These are phyloP conservation scores for Aphaenogaster ashmeadi DNA, from an alignment of 1,140 invertebrate genomes.

Conservation along the genomic window DNA sequence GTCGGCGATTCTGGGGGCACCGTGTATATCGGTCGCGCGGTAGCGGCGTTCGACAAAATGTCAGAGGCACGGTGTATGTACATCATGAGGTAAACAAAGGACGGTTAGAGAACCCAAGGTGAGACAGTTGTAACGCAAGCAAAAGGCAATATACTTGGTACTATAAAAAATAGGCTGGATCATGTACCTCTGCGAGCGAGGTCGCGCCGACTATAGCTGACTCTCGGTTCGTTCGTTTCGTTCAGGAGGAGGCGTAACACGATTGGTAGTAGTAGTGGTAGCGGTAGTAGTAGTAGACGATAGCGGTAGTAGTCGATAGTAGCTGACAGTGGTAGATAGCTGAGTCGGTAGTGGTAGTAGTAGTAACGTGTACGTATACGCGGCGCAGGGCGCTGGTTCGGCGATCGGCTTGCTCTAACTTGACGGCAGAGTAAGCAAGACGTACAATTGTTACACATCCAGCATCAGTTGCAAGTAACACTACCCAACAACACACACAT, in stretches of 20 bases:
- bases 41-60: conserved; percentile 4
- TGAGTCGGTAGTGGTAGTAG: conserved; percentile 83
- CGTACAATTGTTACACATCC: conserved; percentile 80
- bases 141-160: conserved; percentile 76
- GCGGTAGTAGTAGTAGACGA: conserved; percentile 79
- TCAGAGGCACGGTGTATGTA: conserved; percentile 43
- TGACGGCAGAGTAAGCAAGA: conserved; percentile 85
- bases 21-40: neutral
- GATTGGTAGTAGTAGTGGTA: conserved; percentile 83
- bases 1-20: neutral
- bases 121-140: conserved; percentile 68
- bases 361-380: conserved; percentile 86
- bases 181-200: conserved; percentile 84
- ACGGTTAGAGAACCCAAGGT: conserved; percentile 15
- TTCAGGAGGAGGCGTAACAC: conserved; percentile 85
- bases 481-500: conserved; percentile 42
- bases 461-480: conserved; percentile 77
- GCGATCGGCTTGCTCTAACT: conserved; percentile 86
- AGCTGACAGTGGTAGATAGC: conserved; percentile 85
- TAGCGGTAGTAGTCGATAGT: conserved; percentile 84
- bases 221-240: conserved; percentile 83
- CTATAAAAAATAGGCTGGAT: conserved; percentile 74
- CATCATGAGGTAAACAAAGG: conserved; percentile 58
- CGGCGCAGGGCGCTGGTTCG: conserved; percentile 85
- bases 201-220: conserved; percentile 85